Conservation (phyloP, 2,888 invertebrate genomes). For the Parelbella ahira region DNA sequence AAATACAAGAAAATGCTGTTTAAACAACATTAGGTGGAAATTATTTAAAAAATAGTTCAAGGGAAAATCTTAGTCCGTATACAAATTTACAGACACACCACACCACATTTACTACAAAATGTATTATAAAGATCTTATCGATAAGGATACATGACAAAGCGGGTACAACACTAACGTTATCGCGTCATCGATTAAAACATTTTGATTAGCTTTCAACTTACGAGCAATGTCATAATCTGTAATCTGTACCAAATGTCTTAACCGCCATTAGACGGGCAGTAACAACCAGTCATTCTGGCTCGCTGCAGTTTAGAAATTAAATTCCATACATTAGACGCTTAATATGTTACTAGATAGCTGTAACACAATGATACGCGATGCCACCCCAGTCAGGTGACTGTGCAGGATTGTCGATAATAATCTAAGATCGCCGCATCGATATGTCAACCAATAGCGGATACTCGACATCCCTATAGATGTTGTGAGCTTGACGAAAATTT, state of each 20-base stretch:
- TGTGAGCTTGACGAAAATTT: slow-evolving; percentile 71
- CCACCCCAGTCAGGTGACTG: slow-evolving; percentile 78
- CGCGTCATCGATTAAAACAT: slow-evolving; percentile 79
- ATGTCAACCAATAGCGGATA: slow-evolving; percentile 67
- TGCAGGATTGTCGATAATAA: slow-evolving; percentile 74
- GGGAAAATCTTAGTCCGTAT: too few relatives aligned
- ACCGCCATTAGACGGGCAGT: slow-evolving; percentile 58
- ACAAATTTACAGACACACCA: too few relatives aligned
- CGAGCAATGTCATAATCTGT: slow-evolving; percentile 73
- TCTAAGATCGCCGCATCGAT: slow-evolving; percentile 72
- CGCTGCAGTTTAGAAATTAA: slow-evolving; percentile 65
- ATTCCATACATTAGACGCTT: slow-evolving; percentile 75
- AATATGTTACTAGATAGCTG: slow-evolving; percentile 69
- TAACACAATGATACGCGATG: slow-evolving; percentile 74
- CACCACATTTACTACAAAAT: too few relatives aligned
- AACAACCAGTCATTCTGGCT: slow-evolving; percentile 56
- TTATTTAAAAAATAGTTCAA: too few relatives aligned
- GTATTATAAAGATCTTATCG: too few relatives aligned
- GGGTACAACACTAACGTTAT: slow-evolving; percentile 63
- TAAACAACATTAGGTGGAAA: too few relatives aligned
- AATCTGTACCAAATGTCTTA: slow-evolving; percentile 61
- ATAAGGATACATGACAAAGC: neutral
- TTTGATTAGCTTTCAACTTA: slow-evolving; percentile 80
- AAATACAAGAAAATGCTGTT: too few relatives aligned
- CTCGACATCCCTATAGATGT: slow-evolving; percentile 76